Base-by-base conservation (phyloP, 2,888 invertebrate genomes). In the Disparrhopalites patrizii region DNA sequence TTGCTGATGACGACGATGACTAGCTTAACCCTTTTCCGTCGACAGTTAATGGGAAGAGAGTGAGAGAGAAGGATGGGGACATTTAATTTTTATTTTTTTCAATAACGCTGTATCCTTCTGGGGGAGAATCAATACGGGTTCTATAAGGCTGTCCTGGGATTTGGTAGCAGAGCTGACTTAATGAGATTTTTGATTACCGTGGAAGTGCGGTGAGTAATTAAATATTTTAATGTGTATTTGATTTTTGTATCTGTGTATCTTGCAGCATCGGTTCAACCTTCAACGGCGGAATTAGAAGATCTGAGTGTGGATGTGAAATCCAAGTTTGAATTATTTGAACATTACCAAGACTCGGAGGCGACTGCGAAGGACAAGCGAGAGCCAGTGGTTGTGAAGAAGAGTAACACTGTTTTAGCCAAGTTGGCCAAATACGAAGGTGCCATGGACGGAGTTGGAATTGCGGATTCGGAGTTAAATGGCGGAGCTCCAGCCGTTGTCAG, bases 271-370 rank as follows among this genome's bases (percentile, higher is more conserved):
- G 56, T 64, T 38, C 64, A 60, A 30, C 36, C 51, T 8, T 91
- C 91, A 77, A 89, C 90, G 79, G 83, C 91, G 55, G 93, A 92
- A 0, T 82, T 93, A 13, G 90, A 90, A 73, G 91, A 92, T 78
- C 80, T 93, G 60, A 85, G 87, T 71, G 81, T 92, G 71, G 91
- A 93, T 79, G 90, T 93, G 13, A 90, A 90, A 79, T 87, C 90
- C 31, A 85, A 90, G 68, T 93, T 91, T 82, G 87, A 91, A 79
- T 87, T 91, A 73, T 93, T 93, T 80, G 91, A 93, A 80, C 83
- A 84, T 70, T 83, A 79, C 15, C 79, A 78, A 47, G 81, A 80
- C 50, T 75, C 50, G 10, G 57, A 64, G 31, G 30, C 28, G 2
- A 25, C 36, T 27, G 20, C 2, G 4, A 33, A 65, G 38, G 65